These are phyloP conservation scores for Xanthorhoe designata DNA, from an alignment of 2,888 invertebrate genomes.

Conservation along the genomic window DNA sequence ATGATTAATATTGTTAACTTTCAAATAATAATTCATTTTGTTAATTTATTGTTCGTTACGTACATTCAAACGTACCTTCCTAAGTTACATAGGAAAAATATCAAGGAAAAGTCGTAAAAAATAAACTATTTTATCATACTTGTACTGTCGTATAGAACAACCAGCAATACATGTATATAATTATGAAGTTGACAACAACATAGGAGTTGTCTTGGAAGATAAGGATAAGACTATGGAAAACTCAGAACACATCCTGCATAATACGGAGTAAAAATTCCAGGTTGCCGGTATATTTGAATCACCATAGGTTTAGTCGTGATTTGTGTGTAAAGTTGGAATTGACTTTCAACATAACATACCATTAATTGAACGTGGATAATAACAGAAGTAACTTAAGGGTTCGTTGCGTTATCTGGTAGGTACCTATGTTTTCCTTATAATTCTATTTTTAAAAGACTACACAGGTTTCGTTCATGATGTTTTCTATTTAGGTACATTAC, in stretches of 20 bases:
- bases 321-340: constrained; percentile 16
- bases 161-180: background rate
- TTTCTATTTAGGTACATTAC: background rate
- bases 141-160: constrained; percentile 6
- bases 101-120: constrained; percentile 8
- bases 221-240: constrained; percentile 38
- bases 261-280: constrained; percentile 17
- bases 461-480: no score
- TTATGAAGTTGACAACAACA: constrained; percentile 21
- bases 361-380: background rate
- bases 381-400: background rate
- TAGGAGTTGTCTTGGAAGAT: constrained; percentile 31
- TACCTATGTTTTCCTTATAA: background rate
- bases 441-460: no score
- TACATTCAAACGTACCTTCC: background rate
- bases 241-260: constrained; percentile 38
- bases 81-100: background rate
- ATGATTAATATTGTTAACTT: no score
- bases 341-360: background rate
- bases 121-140: background rate
- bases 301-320: constrained; percentile 21
- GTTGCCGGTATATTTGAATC: constrained; percentile 25
- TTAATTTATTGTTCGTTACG: no score
- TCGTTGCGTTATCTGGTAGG: background rate
- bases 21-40: no score